phyloP scores from a whole-genome alignment of 2,888 invertebrate genomes.

The Meteorus cinctellus region DNA sequence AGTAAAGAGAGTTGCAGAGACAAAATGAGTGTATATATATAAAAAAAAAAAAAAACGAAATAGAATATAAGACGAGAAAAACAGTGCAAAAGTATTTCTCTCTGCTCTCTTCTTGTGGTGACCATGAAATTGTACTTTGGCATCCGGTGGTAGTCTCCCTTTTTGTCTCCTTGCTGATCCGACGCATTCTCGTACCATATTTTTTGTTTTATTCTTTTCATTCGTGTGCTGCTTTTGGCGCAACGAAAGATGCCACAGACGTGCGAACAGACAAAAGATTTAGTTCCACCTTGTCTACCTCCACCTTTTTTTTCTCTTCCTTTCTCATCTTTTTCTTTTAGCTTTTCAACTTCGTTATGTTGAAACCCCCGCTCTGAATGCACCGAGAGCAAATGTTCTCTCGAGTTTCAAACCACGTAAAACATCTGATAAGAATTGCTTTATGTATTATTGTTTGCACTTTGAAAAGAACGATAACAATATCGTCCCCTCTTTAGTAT shows the following conservation, averaged over 20 bases:
- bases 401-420: neutral
- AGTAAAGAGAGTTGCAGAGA: conserved; percentile 21
- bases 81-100: conserved; percentile 28
- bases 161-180: conserved; percentile 28
- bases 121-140: conserved; percentile 46
- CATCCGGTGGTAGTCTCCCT: conserved; percentile 15
- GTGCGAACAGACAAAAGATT: conserved; percentile 39
- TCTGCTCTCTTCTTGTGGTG: conserved; percentile 8
- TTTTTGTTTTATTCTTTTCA: conserved; percentile 26
- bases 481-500: neutral
- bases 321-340: neutral
- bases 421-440: conserved; percentile 12
- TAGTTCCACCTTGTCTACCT: conserved; percentile 19
- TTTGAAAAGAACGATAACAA: neutral
- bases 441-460: conserved; percentile 2
- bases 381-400: neutral
- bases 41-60: conserved; percentile 32
- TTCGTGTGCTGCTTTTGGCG: conserved; percentile 38
- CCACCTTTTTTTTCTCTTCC: neutral
- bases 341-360: neutral
- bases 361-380: neutral
- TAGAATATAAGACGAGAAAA: conserved; percentile 22
- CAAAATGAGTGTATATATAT: neutral
- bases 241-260: conserved; percentile 17
- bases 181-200: conserved; percentile 30